Conservation (phyloP, 2,888 invertebrate genomes). For the Tenthredo amoena region DNA sequence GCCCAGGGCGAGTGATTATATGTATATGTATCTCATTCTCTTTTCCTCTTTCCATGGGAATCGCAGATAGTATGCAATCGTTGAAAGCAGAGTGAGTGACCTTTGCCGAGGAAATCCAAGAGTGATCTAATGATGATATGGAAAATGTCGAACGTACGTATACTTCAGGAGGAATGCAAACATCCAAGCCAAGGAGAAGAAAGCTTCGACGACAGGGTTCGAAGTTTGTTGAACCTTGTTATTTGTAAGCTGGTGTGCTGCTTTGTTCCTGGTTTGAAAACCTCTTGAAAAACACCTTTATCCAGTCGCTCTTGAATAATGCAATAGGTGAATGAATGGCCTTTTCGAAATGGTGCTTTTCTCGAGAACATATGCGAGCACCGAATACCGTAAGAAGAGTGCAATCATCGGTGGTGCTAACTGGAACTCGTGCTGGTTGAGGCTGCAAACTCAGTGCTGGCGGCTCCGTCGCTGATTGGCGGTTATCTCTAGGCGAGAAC, state of each 20-base stretch:
- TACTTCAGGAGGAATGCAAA: background rate
- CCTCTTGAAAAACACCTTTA: background rate
- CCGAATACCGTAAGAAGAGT: background rate
- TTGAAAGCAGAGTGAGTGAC: background rate
- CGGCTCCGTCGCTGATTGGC: slow-evolving; percentile 56
- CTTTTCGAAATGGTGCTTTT: background rate
- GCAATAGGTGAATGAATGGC: background rate
- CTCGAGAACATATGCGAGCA: background rate
- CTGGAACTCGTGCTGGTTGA: background rate
- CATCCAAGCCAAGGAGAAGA: background rate
- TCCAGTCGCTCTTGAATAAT: background rate
- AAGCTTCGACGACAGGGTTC: background rate
- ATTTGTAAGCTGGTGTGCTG: background rate
- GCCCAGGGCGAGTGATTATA: background rate
- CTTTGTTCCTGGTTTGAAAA: background rate
- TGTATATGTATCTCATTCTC: background rate
- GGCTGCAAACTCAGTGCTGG: slow-evolving; percentile 8
- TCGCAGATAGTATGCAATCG: background rate
- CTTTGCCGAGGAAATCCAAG: background rate
- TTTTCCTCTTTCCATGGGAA: background rate
- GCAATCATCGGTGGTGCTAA: slow-evolving; percentile 13
- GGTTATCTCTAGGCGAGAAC: slow-evolving; percentile 72
- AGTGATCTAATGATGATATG: background rate
- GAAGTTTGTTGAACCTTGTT: slow-evolving; percentile 2
- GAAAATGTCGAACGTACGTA: background rate